Base-by-base conservation (phyloP, 2,113 vertebrate genomes). In the Bujurquina vittata region DNA sequence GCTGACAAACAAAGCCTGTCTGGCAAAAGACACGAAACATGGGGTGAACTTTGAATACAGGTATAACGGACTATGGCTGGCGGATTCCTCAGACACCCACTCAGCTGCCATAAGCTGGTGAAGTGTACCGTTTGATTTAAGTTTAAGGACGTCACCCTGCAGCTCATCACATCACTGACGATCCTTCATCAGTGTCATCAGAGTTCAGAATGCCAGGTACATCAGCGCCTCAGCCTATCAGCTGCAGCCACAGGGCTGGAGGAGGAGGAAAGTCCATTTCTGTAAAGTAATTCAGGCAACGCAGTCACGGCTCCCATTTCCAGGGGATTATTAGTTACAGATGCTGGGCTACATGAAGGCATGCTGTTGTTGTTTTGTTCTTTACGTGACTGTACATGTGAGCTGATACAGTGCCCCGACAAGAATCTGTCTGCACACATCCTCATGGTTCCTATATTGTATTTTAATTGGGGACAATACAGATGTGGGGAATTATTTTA, bases 301-400 rank as follows among this genome's bases (percentile, higher is more conserved):
- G 59, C 4, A 73, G 61, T 33, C 67, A 57, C 49, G 3, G 55
- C 76, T 46, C 58, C 86, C 89, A 90, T 65, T 85, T 87, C 75
- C 86, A 87, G 49, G 29, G 83, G 69, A 65, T 89, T 88, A 94
- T 89, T 87, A 81, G 75, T 92, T 80, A 79, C 91, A 95, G 90
- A 93, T 93, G 93, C 89, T 76, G 56, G 62, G 74, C 73, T 84
- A 4, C 69, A 80, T 35, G 80, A 7, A 85, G 60, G 55, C 83
- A 55, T 87, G 79, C 79, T 84, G 76, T 81, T 85, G 77, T 87
- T 89, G 65, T 87, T 88, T 74, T 58, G 12, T 56, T 84, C 81
- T 57, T 67, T 52, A 65, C 69, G 58, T 79, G 35, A 54, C 8
- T 72, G 18, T 52, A 49, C 54, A 80, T 80, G 83, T 72, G 43